These are phyloP conservation scores for Denticeps clupeoides DNA, from an alignment of 2,797 vertebrate species.

Conservation along the genomic window DNA sequence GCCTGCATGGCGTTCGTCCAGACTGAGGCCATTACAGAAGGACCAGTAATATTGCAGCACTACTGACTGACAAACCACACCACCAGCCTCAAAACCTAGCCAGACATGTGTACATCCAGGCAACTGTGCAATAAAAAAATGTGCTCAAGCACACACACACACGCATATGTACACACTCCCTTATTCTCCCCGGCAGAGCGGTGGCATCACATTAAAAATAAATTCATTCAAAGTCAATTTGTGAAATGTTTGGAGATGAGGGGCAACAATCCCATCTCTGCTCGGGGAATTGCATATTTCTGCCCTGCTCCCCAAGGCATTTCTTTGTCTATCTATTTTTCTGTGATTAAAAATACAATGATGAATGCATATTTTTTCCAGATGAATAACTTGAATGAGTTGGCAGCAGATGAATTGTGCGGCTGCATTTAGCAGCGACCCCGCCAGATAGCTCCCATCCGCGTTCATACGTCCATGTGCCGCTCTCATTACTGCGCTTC, in stretches of 20 bases:
- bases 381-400: conserved; percentile 69
- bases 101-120: too few species aligned
- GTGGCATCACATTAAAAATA: conserved; percentile 66
- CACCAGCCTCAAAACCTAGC: too few species aligned
- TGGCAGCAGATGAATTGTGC: conserved; percentile 63
- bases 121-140: conserved; percentile 10
- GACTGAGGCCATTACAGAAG: too few species aligned
- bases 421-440: conserved; percentile 50
- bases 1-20: too few species aligned
- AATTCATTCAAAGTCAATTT: conserved; percentile 72
- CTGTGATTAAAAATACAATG: conserved; percentile 77
- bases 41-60: too few species aligned
- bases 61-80: too few species aligned
- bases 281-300: conserved; percentile 62
- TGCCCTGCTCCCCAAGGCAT: conserved; percentile 56
- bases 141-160: conserved; percentile 2
- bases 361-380: conserved; percentile 70
- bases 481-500: conserved; percentile 28
- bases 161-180: conserved; percentile 13
- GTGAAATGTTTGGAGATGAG: conserved; percentile 61
- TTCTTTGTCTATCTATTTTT: conserved; percentile 70
- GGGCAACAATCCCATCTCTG: conserved; percentile 61
- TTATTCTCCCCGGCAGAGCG: conserved; percentile 47
- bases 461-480: conserved; percentile 43
- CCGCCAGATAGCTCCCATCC: conserved; percentile 52